phyloP scores from a whole-genome alignment of 2,797 vertebrate genomes.

The Psittacula echo region DNA sequence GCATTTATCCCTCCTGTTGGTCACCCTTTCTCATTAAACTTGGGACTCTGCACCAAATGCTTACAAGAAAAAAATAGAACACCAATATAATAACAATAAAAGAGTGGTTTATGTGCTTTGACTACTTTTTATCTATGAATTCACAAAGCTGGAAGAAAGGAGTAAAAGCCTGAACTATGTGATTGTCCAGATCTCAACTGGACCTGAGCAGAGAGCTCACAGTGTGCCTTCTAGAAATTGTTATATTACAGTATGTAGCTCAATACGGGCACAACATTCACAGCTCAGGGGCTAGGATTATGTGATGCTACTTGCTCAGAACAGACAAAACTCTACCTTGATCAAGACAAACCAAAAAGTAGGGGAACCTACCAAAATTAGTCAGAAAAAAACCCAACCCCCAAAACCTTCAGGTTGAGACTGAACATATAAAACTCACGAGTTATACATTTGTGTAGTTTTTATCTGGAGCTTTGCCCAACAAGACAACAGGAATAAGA shows the following conservation, averaged over 20 bases:
- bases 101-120: background rate
- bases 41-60: fast-evolving
- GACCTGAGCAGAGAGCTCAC: background rate
- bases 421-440: background rate
- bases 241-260: background rate
- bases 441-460: background rate
- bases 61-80: background rate
- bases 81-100: background rate
- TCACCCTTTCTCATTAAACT: background rate
- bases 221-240: background rate
- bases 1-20: background rate
- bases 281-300: background rate
- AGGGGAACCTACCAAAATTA: background rate
- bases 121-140: background rate
- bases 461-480: background rate
- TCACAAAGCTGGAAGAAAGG: background rate
- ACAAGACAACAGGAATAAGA: background rate
- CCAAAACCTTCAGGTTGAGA: background rate
- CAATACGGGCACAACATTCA: background rate
- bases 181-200: background rate
- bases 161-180: background rate
- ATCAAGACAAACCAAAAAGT: background rate
- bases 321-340: background rate
- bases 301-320: background rate
- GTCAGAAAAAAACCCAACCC: background rate